These are phyloP conservation scores for Cheilosia vulpina DNA, from an alignment of 2,888 invertebrate species.

Conservation along the genomic window DNA sequence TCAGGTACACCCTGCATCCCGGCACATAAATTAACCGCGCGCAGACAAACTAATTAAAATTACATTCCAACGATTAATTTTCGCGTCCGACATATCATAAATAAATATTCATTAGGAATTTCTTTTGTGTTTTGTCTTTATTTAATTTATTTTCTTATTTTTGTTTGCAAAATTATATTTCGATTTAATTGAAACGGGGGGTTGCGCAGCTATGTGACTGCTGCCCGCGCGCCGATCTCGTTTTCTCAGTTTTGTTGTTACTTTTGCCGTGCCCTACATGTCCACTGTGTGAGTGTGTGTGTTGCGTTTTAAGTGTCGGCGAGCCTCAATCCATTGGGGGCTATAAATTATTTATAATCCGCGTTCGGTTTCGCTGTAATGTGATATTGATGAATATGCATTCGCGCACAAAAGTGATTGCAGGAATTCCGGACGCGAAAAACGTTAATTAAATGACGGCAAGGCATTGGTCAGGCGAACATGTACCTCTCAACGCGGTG, in stretches of 20 bases:
- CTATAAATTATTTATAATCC: conserved; percentile 71
- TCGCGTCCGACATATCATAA: conserved; percentile 65
- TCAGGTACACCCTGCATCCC: conserved; percentile 16
- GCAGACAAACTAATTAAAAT: conserved; percentile 67
- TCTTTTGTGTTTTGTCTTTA: conserved; percentile 17
- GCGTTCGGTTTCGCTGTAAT: conserved; percentile 41
- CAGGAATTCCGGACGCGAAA: conserved; percentile 58
- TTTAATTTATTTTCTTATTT: conserved; percentile 17
- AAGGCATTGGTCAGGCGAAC: conserved; percentile 15
- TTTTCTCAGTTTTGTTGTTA: conserved; percentile 9
- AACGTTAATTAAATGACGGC: conserved; percentile 48
- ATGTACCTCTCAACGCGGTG: background rate
- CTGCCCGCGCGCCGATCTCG: conserved; percentile 19
- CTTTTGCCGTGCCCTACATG: conserved; percentile 10
- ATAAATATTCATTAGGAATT: conserved; percentile 67
- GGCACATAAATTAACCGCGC: conserved; percentile 59
- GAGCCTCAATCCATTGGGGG: conserved; percentile 58
- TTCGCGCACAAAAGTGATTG: conserved; percentile 50
- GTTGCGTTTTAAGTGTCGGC: conserved; percentile 63
- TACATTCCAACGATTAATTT: conserved; percentile 74
- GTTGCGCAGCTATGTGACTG: background rate
- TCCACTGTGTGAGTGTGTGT: background rate
- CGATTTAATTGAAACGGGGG: conserved; percentile 36
- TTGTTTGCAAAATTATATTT: conserved; percentile 18
- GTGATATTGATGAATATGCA: conserved; percentile 64